Percentiles rank a stretch among this genome's conserved stretches.
Evolutionary conservation across 1,140 invertebrate genomes (phyloP).

Genomic region (Cydia fagiglandana): DNA sequence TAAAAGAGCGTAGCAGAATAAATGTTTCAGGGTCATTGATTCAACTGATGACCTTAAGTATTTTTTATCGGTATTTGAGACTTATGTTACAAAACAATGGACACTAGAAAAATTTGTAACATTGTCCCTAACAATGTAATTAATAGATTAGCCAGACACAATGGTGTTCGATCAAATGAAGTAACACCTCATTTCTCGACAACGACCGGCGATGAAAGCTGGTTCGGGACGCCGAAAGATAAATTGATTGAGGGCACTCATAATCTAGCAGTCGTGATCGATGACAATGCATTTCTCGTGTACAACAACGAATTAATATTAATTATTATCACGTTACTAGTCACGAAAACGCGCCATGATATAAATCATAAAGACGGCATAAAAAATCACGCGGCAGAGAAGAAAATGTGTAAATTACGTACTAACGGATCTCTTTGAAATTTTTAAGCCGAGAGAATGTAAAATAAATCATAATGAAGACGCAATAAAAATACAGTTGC

Average conservation of each 20-base stretch:
- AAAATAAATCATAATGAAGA: slow-evolving; percentile 50
- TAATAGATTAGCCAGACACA: slow-evolving; percentile 10
- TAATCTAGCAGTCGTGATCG: slow-evolving; percentile 56
- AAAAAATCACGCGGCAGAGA: not conserved
- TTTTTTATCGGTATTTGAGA: not conserved
- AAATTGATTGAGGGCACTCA: slow-evolving; percentile 64
- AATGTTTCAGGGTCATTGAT: not conserved
- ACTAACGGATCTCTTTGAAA: slow-evolving; percentile 8
- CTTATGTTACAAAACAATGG: not conserved
- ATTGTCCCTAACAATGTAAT: not conserved
- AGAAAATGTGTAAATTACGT: slow-evolving; percentile 17
- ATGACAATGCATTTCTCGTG: slow-evolving; percentile 63
- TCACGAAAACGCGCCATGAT: slow-evolving; percentile 37
- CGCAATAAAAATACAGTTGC: slow-evolving; percentile 43
- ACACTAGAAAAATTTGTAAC: not conserved
- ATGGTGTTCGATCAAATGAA: slow-evolving; percentile 29
- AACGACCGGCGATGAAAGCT: slow-evolving; percentile 52
- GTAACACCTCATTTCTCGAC: slow-evolving; percentile 15
- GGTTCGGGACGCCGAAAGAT: slow-evolving; percentile 46
- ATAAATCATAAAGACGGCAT: slow-evolving; percentile 13
- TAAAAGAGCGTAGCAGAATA: not conserved
- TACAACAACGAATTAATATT: slow-evolving; percentile 65
- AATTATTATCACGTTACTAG: slow-evolving; percentile 71
- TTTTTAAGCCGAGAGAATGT: slow-evolving; percentile 32
- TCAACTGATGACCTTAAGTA: not conserved